Conservation (phyloP, 2,797 vertebrate genomes). For the Scyliorhinus canicula region DNA sequence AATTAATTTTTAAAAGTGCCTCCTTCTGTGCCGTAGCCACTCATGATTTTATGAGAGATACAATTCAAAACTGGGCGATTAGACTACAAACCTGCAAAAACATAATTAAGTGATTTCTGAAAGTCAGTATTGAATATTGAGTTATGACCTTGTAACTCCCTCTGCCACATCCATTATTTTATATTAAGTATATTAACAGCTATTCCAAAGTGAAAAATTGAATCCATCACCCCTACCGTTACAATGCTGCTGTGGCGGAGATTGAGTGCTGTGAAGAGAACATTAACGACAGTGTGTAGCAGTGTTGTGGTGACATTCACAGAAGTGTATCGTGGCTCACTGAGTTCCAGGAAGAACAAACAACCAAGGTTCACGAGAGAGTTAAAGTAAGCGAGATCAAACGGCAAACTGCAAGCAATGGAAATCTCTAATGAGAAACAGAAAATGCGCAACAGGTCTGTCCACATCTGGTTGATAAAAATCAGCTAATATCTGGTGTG, state of each 20-base stretch:
- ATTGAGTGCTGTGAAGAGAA: not conserved
- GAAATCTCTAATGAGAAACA: not conserved
- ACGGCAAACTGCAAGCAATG: not conserved
- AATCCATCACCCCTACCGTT: slow-evolving; percentile 24
- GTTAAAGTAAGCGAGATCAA: not conserved
- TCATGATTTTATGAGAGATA: not conserved
- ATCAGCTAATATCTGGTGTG: not conserved
- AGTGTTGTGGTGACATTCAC: slow-evolving; percentile 22
- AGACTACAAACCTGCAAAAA: not conserved
- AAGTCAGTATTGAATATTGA: not conserved
- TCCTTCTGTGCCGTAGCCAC: too few relatives aligned
- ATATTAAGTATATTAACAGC: slow-evolving; percentile 6
- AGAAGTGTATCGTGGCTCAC: not conserved
- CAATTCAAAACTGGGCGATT: not conserved
- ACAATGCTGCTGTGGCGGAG: not conserved
- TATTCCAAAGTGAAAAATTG: slow-evolving; percentile 26
- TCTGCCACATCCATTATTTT: slow-evolving; percentile 1
- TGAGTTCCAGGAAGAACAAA: slow-evolving; percentile 29
- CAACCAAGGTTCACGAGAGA: not conserved
- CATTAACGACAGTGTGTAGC: slow-evolving; percentile 18
- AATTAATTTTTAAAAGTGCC: too few relatives aligned
- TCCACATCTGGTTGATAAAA: not conserved
- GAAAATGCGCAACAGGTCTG: not conserved
- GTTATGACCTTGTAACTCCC: slow-evolving; percentile 16
- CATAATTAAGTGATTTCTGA: not conserved